Base-by-base conservation (phyloP, 2,113 vertebrate genomes). In the Urocitellus parryii region DNA sequence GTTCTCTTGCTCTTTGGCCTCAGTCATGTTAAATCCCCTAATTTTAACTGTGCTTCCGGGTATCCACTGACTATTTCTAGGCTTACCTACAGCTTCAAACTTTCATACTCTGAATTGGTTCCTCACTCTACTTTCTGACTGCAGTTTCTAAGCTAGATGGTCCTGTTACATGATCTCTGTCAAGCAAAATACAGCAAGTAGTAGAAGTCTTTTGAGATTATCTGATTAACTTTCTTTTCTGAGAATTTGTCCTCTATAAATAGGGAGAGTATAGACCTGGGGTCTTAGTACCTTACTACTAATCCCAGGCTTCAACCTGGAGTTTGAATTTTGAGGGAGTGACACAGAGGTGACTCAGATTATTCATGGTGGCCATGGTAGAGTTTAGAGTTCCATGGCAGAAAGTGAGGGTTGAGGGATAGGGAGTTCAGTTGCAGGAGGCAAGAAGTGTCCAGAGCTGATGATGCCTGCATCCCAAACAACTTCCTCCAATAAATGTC, bases 311-410 rank as follows among this genome's bases (percentile, higher is more conserved):
- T 87, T 11, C 18, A 96, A 29, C 45, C 63, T 87, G 76, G 56
- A 95, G 91, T 90, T 92, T 70, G 32, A 83, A 56, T 88, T 56
- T 87, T 93, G 74, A 93, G 72, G 58, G 37, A 87, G 82, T 72
- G 73, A 80, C 34, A 51, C 37, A 80, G 74, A 92, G 65, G 24
- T 87, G 48, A 88, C 78, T 73, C 10, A 67, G 14, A 45, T 96
- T 91, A 93, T 70, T 95, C n/a, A 13, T 76, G 39, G 51, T 80
- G 37, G 70, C 42, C 42, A 9, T 34, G 70, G 76, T 82, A 6
- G 45, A 76, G 22, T 85, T 77, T 25, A 88, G 48, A 73, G 14
- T 56, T 58, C 56, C 39, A 2, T 45, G 61, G 58, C 77, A 48
- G 67, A 84, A 51, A 37, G 4, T 81, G 63, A 65, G 37, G 58